Conservation (phyloP, 2,888 invertebrate species). For the Apamea sordens region DNA sequence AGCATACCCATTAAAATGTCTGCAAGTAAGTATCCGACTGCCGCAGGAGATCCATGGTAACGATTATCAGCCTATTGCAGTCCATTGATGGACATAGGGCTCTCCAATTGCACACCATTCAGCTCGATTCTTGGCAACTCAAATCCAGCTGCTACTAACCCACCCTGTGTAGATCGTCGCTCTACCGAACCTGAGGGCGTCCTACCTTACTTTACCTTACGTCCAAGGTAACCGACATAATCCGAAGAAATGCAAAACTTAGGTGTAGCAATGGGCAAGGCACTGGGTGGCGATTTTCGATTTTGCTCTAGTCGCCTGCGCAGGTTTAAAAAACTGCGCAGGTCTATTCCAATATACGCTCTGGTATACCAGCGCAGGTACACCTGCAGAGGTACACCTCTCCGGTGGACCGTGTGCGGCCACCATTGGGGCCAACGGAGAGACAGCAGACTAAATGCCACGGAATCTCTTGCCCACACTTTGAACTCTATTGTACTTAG, state of each 20-base stretch:
- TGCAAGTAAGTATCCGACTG: neutral
- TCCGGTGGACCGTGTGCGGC: neutral
- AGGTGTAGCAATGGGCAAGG: neutral
- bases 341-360: neutral
- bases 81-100: neutral
- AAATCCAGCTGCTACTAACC: neutral
- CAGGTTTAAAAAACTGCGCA: neutral
- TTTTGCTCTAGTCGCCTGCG: neutral
- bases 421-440: neutral
- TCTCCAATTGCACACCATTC: neutral
- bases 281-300: neutral
- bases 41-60: neutral
- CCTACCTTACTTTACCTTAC: neutral
- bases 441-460: neutral
- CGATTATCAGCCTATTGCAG: neutral
- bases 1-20: slow-evolving; percentile 50
- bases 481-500: neutral
- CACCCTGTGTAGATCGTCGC: neutral
- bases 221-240: neutral
- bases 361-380: neutral
- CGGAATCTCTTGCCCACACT: neutral
- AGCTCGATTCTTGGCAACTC: neutral
- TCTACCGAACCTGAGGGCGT: neutral
- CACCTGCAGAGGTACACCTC: neutral
- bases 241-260: neutral